A percentile compares a stretch with the other conserved stretches of the same genome.
phyloP scores from a whole-genome alignment of 2,888 invertebrate genomes.

The Papilio gigon region DNA sequence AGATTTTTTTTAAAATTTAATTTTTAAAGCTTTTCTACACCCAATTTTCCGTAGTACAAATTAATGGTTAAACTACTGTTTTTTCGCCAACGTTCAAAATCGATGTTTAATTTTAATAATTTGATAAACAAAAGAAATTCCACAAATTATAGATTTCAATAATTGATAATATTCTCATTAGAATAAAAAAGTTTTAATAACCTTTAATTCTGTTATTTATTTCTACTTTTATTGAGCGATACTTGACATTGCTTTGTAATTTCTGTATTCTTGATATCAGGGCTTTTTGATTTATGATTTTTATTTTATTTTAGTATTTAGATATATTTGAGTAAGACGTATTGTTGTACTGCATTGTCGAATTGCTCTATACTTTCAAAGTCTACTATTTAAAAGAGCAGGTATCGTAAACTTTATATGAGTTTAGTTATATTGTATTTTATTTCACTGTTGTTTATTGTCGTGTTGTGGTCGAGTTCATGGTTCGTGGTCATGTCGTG shows the following conservation, averaged over 20 bases:
- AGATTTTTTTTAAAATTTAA: too few species aligned
- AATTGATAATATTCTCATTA: background rate
- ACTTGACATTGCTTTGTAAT: conserved; percentile 4
- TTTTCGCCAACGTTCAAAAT: too few species aligned
- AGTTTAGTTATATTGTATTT: background rate
- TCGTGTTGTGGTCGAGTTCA: background rate
- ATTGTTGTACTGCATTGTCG: background rate
- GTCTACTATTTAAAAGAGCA: background rate
- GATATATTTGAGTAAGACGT: background rate
- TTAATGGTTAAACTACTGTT: too few species aligned
- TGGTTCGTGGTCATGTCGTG: background rate
- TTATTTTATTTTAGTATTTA: background rate
- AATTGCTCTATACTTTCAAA: background rate
- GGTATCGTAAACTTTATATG: background rate
- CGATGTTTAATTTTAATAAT: too few species aligned
- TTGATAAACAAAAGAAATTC: background rate
- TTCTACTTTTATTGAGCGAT: background rate
- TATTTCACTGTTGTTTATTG: background rate
- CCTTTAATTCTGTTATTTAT: background rate
- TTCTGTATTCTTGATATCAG: background rate
- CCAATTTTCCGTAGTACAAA: too few species aligned
- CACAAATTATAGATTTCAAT: background rate
- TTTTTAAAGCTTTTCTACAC: background rate
- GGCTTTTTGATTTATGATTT: background rate
- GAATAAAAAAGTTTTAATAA: background rate